phyloP scores from a whole-genome alignment of 2,888 invertebrate species.

The Epicampocera succincta region DNA sequence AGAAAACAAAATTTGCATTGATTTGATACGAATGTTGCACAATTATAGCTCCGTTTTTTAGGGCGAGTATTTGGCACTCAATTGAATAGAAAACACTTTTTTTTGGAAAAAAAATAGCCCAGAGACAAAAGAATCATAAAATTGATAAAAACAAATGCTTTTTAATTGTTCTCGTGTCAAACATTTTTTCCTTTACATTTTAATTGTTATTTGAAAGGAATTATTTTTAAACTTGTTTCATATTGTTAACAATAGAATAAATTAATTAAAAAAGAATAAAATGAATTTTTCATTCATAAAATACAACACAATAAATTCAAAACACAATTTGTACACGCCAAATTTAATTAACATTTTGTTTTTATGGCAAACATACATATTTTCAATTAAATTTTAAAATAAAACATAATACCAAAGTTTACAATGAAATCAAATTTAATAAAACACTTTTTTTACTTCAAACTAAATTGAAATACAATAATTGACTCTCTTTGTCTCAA shows the following conservation, averaged over 20 bases:
- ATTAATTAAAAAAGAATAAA: not conserved
- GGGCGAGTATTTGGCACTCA: too few species aligned
- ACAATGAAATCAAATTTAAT: slow-evolving; percentile 5
- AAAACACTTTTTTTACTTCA: slow-evolving; percentile 13
- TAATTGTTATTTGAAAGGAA: slow-evolving; percentile 7
- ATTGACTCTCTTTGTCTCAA: not conserved
- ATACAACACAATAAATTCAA: too few species aligned
- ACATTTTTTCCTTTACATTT: too few species aligned
- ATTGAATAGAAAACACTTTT: too few species aligned
- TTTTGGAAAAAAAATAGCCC: too few species aligned
- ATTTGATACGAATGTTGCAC: too few species aligned
- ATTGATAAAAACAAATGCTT: slow-evolving; percentile 10
- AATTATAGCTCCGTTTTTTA: too few species aligned
- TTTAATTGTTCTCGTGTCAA: slow-evolving; percentile 8
- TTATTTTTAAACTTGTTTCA: slow-evolving; percentile 11
- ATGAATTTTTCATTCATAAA: slow-evolving; percentile 43
- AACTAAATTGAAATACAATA: not conserved
- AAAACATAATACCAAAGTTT: not conserved
- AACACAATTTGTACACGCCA: not conserved
- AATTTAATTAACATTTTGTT: slow-evolving; percentile 37
- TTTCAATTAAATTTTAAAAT: slow-evolving; percentile 28
- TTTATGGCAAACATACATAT: slow-evolving; percentile 11
- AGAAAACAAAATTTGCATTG: too few species aligned
- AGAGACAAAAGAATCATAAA: too few species aligned
- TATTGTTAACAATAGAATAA: slow-evolving; percentile 24